Evolutionary conservation across 2,888 invertebrate genomes (phyloP).

Genomic region (Pandemis corylana): DNA sequence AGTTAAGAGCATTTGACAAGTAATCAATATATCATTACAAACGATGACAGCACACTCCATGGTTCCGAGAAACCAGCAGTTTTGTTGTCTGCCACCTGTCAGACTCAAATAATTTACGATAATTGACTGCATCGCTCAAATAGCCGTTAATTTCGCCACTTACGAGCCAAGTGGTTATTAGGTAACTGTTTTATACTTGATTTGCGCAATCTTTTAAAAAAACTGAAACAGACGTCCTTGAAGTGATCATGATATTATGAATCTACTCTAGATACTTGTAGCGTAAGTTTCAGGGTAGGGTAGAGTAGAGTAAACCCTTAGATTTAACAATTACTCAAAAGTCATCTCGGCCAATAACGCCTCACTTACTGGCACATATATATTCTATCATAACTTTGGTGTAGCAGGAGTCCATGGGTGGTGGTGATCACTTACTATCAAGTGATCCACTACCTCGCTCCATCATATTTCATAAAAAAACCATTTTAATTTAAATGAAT

Average conservation of each 20-base stretch:
- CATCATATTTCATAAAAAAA: too few species aligned
- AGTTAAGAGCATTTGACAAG: not conserved
- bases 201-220: slow-evolving; percentile 5
- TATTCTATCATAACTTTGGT: too few species aligned
- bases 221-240: not conserved
- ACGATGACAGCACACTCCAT: not conserved
- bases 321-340: too few species aligned
- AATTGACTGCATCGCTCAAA: slow-evolving; percentile 14
- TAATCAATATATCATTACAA: not conserved
- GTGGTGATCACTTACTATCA: too few species aligned
- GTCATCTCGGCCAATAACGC: too few species aligned
- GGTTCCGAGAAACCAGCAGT: slow-evolving; percentile 10
- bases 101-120: not conserved
- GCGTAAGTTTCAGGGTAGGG: too few species aligned
- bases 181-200: slow-evolving; percentile 3
- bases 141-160: slow-evolving; percentile 25
- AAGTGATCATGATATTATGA: not conserved
- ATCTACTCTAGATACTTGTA: not conserved
- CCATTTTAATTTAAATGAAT: too few species aligned
- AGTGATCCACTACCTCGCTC: too few species aligned
- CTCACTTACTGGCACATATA: too few species aligned
- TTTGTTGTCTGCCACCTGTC: slow-evolving; percentile 15
- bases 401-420: too few species aligned
- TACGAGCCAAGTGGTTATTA: slow-evolving; percentile 1
- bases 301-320: too few species aligned